Conservation (phyloP, 2,888 invertebrate genomes). For the Platycheirus albimanus region DNA sequence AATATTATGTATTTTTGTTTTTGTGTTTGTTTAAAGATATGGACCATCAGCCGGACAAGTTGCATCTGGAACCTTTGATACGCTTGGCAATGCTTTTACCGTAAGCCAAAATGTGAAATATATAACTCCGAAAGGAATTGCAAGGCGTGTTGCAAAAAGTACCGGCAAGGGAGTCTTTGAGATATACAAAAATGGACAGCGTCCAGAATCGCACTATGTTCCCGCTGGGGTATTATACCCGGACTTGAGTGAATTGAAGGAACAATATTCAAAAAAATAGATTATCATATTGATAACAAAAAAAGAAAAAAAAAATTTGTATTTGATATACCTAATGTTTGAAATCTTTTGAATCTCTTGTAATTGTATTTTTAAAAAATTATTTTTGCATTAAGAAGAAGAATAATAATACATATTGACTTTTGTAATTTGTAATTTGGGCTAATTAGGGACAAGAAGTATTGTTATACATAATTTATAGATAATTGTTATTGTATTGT, state of each 20-base stretch:
- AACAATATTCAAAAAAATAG: constrained; percentile 60
- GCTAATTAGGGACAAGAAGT: constrained; percentile 31
- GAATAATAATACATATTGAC: constrained; percentile 18
- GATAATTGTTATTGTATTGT: constrained; percentile 42
- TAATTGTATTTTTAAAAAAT: not conserved
- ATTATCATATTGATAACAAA: constrained; percentile 26
- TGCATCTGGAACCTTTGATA: constrained; percentile 86
- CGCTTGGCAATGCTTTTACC: constrained; percentile 88
- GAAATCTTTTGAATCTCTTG: constrained; percentile 26
- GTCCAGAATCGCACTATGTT: constrained; percentile 78
- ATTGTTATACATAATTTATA: constrained; percentile 15
- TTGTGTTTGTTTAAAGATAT: constrained; percentile 84
- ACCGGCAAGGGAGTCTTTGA: constrained; percentile 85
- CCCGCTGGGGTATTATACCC: constrained; percentile 80
- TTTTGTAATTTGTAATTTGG: constrained; percentile 46
- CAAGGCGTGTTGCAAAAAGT: constrained; percentile 86
- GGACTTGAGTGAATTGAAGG: constrained; percentile 78
- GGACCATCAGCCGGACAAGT: constrained; percentile 87
- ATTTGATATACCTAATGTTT: not conserved
- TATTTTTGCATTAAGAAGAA: constrained; percentile 48
- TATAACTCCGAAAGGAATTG: constrained; percentile 87
- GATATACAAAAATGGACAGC: constrained; percentile 79
- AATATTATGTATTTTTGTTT: not conserved
- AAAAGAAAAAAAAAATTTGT: not conserved
- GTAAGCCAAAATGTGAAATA: constrained; percentile 87